A percentile compares a stretch with the other conserved stretches of the same genome.
Evolutionary conservation across 2,113 vertebrate genomes (phyloP).

Genomic region (Cephalopholis sonnerati): DNA sequence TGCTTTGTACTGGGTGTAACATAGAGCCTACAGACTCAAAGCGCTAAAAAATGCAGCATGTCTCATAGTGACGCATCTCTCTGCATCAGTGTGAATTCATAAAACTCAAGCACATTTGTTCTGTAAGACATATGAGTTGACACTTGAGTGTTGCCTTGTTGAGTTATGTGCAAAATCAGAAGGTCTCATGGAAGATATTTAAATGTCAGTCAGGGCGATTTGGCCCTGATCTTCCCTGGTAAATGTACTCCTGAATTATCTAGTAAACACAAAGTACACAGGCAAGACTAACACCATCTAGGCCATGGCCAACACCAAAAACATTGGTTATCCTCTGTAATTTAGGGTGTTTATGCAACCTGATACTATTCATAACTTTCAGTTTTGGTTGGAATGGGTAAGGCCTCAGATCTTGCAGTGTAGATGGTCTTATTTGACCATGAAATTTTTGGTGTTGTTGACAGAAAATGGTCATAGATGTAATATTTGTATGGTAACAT

Average conservation of each 20-base stretch:
- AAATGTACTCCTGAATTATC: background rate
- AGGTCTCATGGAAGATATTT: background rate
- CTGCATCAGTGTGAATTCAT: background rate
- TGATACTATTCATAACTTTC: background rate
- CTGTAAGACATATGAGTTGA: background rate
- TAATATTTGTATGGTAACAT: background rate
- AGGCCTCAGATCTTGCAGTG: background rate
- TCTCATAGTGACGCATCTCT: background rate
- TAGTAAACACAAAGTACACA: background rate
- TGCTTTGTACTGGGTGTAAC: too few relatives aligned
- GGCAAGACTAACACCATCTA: background rate
- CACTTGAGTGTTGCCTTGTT: background rate
- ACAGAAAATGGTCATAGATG: background rate
- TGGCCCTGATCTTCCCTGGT: background rate
- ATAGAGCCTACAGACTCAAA: background rate
- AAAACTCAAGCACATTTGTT: too few relatives aligned
- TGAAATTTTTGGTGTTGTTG: background rate
- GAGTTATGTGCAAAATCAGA: background rate
- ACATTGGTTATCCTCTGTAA: background rate
- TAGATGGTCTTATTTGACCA: background rate
- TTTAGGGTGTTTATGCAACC: background rate
- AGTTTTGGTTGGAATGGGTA: background rate
- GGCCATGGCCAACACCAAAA: background rate
- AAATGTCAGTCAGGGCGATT: background rate
- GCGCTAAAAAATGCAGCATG: background rate